These are phyloP conservation scores for Mastigias papua DNA, from an alignment of 30 jellyfish, hydroid and myxozoan genomes.

Conservation along the genomic window DNA sequence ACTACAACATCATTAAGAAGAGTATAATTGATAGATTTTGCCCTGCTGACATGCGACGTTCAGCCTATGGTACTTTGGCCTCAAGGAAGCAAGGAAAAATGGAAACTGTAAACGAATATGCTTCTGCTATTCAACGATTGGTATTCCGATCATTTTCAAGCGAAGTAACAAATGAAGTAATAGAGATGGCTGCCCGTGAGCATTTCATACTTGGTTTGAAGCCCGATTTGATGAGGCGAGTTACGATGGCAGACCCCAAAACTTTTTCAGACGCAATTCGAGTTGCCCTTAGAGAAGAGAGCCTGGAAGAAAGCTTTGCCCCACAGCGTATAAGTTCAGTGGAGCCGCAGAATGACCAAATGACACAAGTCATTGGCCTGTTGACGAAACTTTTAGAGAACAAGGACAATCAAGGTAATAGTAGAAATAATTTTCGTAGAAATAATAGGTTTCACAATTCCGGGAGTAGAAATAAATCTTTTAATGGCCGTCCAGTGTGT, in stretches of 20 bases:
- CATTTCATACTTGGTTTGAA: conserved; percentile 53
- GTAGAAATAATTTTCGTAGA: too few species aligned
- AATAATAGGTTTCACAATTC: too few species aligned
- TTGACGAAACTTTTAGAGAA: conserved; percentile 29
- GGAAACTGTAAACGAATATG: conserved; percentile 46
- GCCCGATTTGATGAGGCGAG: conserved; percentile 38
- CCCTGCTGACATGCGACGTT: conserved; percentile 56
- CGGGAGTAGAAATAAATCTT: neutral
- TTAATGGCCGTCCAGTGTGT: conserved; percentile 39
- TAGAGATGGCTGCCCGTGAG: conserved; percentile 67
- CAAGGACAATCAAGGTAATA: neutral
- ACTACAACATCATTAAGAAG: neutral
- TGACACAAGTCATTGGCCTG: conserved; percentile 63
- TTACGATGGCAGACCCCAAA: too few species aligned
- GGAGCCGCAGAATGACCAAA: conserved; percentile 31
- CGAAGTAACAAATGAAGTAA: conserved; percentile 16
- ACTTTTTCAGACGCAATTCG: conserved; percentile 52
- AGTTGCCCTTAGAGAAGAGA: conserved; percentile 58
- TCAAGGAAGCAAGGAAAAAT: conserved; percentile 53
- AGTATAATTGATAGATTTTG: conserved; percentile 34
- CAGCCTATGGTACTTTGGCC: conserved; percentile 47
- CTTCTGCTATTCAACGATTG: conserved; percentile 58
- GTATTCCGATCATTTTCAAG: conserved; percentile 40
- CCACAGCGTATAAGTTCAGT: conserved; percentile 17
- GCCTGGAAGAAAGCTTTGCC: too few species aligned